These are phyloP conservation scores for Liolophura sinensis DNA, from an alignment of 1,140 invertebrate genomes.

Conservation along the genomic window DNA sequence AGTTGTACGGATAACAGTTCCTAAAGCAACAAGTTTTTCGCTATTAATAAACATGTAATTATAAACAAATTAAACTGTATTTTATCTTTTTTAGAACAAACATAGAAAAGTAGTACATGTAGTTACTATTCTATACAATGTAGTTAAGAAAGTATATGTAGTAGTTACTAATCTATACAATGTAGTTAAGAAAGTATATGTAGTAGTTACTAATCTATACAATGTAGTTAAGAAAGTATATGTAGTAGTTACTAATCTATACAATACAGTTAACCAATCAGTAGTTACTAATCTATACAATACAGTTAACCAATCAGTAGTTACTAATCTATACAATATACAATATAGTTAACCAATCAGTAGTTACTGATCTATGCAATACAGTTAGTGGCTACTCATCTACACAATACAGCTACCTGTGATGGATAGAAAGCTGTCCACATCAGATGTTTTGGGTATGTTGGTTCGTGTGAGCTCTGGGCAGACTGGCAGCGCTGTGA, in stretches of 20 bases:
- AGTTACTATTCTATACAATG: too few relatives aligned
- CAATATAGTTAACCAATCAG: background rate
- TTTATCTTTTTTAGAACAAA: too few relatives aligned
- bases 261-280: background rate
- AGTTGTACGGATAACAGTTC: constrained; percentile 77
- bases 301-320: too few relatives aligned
- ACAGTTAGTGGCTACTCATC: background rate
- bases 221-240: too few relatives aligned
- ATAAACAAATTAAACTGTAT: too few relatives aligned
- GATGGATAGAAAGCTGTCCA: constrained; percentile 67
- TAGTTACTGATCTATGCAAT: background rate
- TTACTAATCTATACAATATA: background rate
- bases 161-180: too few relatives aligned
- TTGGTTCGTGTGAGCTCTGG: constrained; percentile 57
- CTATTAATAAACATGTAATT: background rate
- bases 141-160: too few relatives aligned
- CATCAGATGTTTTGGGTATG: constrained; percentile 70
- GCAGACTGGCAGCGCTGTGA: constrained; percentile 58
- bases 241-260: background rate
- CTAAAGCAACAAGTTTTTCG: constrained; percentile 54
- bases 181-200: too few relatives aligned
- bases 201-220: too few relatives aligned
- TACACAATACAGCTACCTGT: constrained; percentile 36
- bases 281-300: too few relatives aligned
- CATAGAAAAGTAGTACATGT: too few relatives aligned